Conservation (phyloP, 2,113 vertebrate species). For the Vulpes lagopus region DNA sequence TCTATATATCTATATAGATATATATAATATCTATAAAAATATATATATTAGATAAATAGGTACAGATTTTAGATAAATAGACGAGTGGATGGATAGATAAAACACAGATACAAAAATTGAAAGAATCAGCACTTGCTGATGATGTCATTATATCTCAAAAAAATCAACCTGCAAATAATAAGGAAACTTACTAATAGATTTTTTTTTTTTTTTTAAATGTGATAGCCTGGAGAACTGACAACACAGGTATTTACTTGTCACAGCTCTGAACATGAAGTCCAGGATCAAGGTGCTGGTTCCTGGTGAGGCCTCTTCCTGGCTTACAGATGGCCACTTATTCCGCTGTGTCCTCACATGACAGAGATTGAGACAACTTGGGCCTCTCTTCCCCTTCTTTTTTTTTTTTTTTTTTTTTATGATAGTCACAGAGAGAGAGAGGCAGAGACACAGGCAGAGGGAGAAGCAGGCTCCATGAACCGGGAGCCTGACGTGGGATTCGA, state of each 20-base stretch:
- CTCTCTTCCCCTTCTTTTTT: background rate
- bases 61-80: background rate
- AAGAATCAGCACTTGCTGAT: background rate
- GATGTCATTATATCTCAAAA: background rate
- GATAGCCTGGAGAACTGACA: background rate
- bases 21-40: background rate
- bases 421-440: too few relatives aligned
- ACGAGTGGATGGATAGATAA: background rate
- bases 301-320: background rate
- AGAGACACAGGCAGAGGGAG: too few relatives aligned
- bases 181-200: background rate
- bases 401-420: too few relatives aligned
- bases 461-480: too few relatives aligned
- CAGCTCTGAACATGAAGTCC: background rate
- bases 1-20: too few relatives aligned
- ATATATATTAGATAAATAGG: background rate
- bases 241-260: background rate
- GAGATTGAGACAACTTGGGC: background rate
- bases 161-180: conserved; percentile 17
- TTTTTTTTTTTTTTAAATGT: too few relatives aligned
- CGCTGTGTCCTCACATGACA: background rate
- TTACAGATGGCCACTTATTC: background rate
- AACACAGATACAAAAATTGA: background rate
- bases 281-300: background rate
- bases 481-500: too few relatives aligned